phyloP scores from a whole-genome alignment of 2,113 vertebrate genomes.

The Aphyosemion australe region DNA sequence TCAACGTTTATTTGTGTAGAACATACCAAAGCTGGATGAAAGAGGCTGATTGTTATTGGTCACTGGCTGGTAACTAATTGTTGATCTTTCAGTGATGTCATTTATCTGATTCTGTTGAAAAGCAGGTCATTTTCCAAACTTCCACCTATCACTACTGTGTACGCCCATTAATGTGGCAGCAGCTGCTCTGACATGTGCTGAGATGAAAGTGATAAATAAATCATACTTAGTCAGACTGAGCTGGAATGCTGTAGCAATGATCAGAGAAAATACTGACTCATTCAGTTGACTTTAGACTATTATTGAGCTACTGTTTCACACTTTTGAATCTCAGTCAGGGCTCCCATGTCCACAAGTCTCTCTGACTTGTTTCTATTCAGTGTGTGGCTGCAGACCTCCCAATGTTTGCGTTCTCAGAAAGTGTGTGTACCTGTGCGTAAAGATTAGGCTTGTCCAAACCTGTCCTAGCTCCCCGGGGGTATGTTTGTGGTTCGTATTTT shows the following conservation, averaged over 20 bases:
- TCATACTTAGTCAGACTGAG: not conserved
- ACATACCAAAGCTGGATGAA: too few species aligned
- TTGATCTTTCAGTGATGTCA: too few species aligned
- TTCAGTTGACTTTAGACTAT: slow-evolving; percentile 41
- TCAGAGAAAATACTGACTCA: not conserved
- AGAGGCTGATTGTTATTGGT: too few species aligned
- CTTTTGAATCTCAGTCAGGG: slow-evolving; percentile 37
- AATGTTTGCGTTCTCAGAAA: slow-evolving; percentile 22
- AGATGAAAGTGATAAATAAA: not conserved
- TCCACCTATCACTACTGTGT: too few species aligned
- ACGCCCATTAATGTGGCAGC: not conserved
- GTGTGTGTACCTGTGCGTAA: slow-evolving; percentile 36
- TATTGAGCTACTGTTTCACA: slow-evolving; percentile 45
- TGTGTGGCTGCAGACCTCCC: slow-evolving; percentile 25
- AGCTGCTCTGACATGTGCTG: too few species aligned
- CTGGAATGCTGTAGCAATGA: not conserved
- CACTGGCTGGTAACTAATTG: too few species aligned
- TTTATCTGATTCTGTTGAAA: too few species aligned
- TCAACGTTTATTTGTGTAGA: too few species aligned
- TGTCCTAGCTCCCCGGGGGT: slow-evolving; percentile 19
- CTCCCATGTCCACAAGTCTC: slow-evolving; percentile 12
- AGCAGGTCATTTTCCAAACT: too few species aligned
- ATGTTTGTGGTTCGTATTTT: slow-evolving; percentile 44
- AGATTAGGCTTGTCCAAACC: slow-evolving; percentile 36
- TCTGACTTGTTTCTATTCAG: slow-evolving; percentile 24